These are phyloP conservation scores for Macaria notata DNA, from an alignment of 2,888 invertebrate genomes.

Conservation along the genomic window DNA sequence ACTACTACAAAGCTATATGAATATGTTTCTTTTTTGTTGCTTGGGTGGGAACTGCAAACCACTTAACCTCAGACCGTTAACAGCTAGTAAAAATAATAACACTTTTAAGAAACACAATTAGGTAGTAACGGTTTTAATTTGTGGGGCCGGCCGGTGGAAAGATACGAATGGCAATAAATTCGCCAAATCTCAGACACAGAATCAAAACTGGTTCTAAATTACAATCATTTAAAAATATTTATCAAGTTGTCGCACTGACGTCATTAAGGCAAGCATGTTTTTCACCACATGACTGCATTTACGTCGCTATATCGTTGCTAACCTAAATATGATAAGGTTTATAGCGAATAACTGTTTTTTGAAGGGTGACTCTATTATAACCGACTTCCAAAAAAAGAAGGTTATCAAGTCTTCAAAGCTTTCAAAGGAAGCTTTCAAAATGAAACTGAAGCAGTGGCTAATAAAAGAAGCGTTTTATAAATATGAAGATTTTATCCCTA, in stretches of 20 bases:
- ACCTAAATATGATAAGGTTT: slow-evolving; percentile 2
- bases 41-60: too few species aligned
- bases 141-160: slow-evolving; percentile 1
- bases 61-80: too few species aligned
- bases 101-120: neutral
- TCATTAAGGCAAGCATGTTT: slow-evolving; percentile 19
- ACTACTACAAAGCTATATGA: too few species aligned
- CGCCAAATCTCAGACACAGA: neutral
- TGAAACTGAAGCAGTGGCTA: too few species aligned
- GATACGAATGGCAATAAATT: slow-evolving; percentile 1
- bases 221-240: slow-evolving; percentile 7
- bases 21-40: too few species aligned
- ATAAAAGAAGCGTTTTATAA: too few species aligned
- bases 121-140: slow-evolving; percentile 3
- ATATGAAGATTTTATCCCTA: too few species aligned
- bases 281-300: slow-evolving; percentile 1
- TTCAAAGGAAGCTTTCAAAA: too few species aligned
- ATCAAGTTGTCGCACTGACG: slow-evolving; percentile 10
- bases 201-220: slow-evolving; percentile 17
- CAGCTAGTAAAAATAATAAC: neutral
- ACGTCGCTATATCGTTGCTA: slow-evolving; percentile 4
- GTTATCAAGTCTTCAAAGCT: too few species aligned
- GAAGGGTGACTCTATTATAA: too few species aligned
- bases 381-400: too few species aligned
- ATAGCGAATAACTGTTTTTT: too few species aligned